Conservation (phyloP, 2,113 vertebrate species). For the Carassius gibelio region DNA sequence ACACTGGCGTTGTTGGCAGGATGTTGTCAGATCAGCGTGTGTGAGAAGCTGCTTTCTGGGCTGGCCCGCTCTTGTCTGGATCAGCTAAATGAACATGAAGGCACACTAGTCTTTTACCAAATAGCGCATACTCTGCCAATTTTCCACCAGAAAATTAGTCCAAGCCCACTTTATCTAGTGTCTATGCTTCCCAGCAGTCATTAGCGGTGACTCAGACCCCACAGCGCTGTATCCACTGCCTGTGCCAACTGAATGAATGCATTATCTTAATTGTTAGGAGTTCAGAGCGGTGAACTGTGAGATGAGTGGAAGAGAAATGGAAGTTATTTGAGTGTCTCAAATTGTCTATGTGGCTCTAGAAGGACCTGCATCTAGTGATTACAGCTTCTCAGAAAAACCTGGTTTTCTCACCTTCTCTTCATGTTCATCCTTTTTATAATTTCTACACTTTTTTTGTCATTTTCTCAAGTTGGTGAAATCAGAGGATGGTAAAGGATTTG, state of each 20-base stretch:
- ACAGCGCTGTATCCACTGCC: background rate
- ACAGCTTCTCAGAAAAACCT: background rate
- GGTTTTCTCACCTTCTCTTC: background rate
- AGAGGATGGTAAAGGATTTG: background rate
- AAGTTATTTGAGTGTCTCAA: constrained; percentile 22
- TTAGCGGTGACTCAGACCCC: constrained; percentile 20
- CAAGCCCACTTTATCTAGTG: background rate
- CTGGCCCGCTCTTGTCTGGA: background rate
- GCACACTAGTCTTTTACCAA: background rate
- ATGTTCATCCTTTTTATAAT: background rate
- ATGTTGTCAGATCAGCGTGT: background rate
- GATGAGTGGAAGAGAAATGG: background rate
- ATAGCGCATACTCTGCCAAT: background rate
- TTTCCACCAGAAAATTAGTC: background rate
- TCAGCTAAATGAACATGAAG: background rate
- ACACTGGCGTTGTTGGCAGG: background rate
- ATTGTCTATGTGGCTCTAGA: constrained; percentile 17
- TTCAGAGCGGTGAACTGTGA: background rate
- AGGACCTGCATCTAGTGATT: constrained; percentile 16
- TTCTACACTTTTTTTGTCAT: background rate
- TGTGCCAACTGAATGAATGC: constrained; percentile 21
- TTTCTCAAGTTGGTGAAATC: background rate
- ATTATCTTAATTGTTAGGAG: background rate
- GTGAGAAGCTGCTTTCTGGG: background rate
- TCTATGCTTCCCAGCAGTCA: constrained; percentile 14